Evolutionary conservation across 2,888 invertebrate species (phyloP).

Genomic region (Drosophila ezoana): DNA sequence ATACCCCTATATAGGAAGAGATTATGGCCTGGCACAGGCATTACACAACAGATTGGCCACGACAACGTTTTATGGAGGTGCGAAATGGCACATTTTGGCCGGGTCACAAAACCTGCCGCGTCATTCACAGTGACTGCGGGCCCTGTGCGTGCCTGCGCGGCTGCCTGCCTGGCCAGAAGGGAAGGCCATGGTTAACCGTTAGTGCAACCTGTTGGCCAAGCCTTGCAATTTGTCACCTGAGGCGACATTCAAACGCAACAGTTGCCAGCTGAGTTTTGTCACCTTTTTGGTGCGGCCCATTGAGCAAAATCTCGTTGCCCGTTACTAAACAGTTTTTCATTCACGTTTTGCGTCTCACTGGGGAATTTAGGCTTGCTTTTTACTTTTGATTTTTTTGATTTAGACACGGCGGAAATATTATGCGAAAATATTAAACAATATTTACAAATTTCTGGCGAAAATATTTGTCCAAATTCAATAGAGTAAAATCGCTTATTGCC

Average conservation of each 20-base stretch:
- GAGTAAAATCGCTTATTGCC: conserved; percentile 31
- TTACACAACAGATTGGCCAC: conserved; percentile 26
- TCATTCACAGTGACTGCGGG: conserved; percentile 57
- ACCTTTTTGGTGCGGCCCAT: conserved; percentile 48
- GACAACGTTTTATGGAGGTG: conserved; percentile 69
- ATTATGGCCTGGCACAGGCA: conserved; percentile 14
- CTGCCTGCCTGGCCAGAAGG: conserved; percentile 29
- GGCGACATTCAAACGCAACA: conserved; percentile 70
- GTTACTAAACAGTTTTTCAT: conserved; percentile 57
- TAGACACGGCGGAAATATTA: conserved; percentile 28
- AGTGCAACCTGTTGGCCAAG: conserved; percentile 51
- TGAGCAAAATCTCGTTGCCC: conserved; percentile 40
- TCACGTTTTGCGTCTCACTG: conserved; percentile 35
- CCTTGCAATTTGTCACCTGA: conserved; percentile 76
- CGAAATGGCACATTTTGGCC: conserved; percentile 74
- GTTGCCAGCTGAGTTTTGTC: conserved; percentile 64
- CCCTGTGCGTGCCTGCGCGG: conserved; percentile 37
- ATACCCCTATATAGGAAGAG: not conserved
- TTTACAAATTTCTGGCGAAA: conserved; percentile 69
- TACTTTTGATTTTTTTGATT: conserved; percentile 19
- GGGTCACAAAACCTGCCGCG: conserved; percentile 69
- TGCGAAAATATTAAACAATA: conserved; percentile 35
- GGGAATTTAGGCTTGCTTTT: conserved; percentile 40
- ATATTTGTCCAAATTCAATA: conserved; percentile 51
- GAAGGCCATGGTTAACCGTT: conserved; percentile 25